Conservation (phyloP, 2,113 vertebrate species). For the human region DNA sequence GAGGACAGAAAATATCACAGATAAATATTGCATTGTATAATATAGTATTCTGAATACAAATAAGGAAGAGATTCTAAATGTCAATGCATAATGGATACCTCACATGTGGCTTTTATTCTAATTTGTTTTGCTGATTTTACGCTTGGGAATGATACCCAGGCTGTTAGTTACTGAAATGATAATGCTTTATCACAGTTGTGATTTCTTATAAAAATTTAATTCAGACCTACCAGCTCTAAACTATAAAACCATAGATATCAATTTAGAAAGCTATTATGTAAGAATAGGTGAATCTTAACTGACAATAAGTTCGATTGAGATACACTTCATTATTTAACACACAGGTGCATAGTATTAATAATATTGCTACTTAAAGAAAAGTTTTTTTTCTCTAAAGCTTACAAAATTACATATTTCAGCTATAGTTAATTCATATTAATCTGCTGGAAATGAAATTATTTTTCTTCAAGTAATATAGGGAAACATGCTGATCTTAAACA, state of each 20-base stretch:
- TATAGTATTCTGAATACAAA: slow-evolving; percentile 43
- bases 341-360: neutral
- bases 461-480: neutral
- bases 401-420: neutral
- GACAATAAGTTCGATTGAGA: neutral
- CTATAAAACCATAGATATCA: neutral
- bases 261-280: slow-evolving; percentile 39
- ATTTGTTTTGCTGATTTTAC: slow-evolving; percentile 54
- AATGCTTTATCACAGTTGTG: neutral
- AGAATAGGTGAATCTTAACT: neutral
- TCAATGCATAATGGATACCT: slow-evolving; percentile 35
- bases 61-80: slow-evolving; percentile 50
- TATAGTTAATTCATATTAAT: neutral
- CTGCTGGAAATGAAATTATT: neutral
- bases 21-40: slow-evolving; percentile 63
- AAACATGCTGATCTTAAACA: neutral
- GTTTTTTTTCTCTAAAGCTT: neutral
- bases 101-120: slow-evolving; percentile 38
- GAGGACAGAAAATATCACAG: slow-evolving; percentile 57
- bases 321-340: slow-evolving; percentile 60
- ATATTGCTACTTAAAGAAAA: neutral
- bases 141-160: slow-evolving; percentile 3
- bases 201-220: slow-evolving; percentile 42
- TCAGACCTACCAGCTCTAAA: neutral
- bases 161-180: neutral